Evolutionary conservation across 1,140 invertebrate species (phyloP).

Genomic region (Dendroctonus ponderosae): DNA sequence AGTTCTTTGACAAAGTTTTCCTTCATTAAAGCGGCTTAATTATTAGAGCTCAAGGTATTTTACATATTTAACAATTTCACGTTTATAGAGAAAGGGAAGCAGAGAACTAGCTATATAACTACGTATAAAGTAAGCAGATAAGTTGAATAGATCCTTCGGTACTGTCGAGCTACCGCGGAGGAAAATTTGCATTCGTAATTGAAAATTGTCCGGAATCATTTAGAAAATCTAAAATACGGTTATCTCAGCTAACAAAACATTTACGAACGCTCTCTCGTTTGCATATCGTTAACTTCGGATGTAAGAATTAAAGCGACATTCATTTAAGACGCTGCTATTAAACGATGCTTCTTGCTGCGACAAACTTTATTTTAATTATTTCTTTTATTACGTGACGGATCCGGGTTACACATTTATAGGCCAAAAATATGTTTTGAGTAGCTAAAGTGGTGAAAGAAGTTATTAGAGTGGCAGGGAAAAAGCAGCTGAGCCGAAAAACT

Average conservation of each 20-base stretch:
- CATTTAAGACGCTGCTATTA: constrained; percentile 25
- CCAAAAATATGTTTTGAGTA: no score
- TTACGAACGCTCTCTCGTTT: constrained; percentile 23
- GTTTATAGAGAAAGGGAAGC: constrained; percentile 12
- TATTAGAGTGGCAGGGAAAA: no score
- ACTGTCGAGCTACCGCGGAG: constrained; percentile 11
- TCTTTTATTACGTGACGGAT: no score
- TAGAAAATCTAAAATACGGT: constrained; percentile 29
- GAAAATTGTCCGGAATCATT: constrained; percentile 36
- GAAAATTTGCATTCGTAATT: constrained; percentile 39
- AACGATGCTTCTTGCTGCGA: constrained; percentile 7
- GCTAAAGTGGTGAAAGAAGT: no score
- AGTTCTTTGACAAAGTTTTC: constrained; percentile 25
- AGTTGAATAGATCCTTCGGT: constrained; percentile 27
- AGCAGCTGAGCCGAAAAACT: no score
- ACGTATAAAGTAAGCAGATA: constrained; percentile 30
- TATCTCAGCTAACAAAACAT: constrained; percentile 28
- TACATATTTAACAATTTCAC: constrained; percentile 30
- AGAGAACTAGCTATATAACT: constrained; percentile 24
- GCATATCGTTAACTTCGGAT: constrained; percentile 22
- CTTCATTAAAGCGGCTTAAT: constrained; percentile 30
- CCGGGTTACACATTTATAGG: no score
- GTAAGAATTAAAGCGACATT: constrained; percentile 29
- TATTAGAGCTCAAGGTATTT: constrained; percentile 29
- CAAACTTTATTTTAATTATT: no score